A percentile compares a stretch with the other conserved stretches of the same genome.
Evolutionary conservation across 2,113 vertebrate species (phyloP).

Genomic region (Colistium nudipinnis): DNA sequence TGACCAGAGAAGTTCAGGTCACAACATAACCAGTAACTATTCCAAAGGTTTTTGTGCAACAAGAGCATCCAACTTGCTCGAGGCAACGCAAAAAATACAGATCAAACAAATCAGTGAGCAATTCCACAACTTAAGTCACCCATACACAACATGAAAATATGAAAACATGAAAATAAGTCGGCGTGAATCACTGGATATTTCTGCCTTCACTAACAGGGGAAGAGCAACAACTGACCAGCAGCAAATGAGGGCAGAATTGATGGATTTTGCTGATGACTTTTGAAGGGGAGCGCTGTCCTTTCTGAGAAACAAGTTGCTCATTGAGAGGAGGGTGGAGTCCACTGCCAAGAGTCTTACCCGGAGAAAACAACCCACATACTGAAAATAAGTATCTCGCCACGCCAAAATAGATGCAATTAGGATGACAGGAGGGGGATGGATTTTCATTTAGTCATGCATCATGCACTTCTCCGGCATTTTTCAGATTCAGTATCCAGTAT

Average conservation of each 20-base stretch:
- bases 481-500: constrained; percentile 27
- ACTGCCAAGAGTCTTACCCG: constrained; percentile 8
- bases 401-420: constrained; percentile 37
- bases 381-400: constrained; percentile 33
- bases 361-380: constrained; percentile 36
- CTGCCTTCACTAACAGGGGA: constrained; percentile 22
- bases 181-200: constrained; percentile 59
- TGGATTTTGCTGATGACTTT: constrained; percentile 18
- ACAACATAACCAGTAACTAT: constrained; percentile 13
- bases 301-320: constrained; percentile 25
- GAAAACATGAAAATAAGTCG: constrained; percentile 51
- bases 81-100: constrained; percentile 37
- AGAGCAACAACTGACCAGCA: constrained; percentile 36
- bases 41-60: constrained; percentile 19
- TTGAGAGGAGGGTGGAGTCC: constrained; percentile 15
- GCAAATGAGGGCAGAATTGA: constrained; percentile 14
- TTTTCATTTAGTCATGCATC: constrained; percentile 41
- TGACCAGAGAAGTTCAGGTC: background rate
- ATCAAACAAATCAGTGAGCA: constrained; percentile 56
- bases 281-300: constrained; percentile 9
- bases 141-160: constrained; percentile 53
- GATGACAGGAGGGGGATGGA: constrained; percentile 19
- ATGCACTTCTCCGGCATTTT: constrained; percentile 39
- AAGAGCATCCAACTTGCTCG: constrained; percentile 1
- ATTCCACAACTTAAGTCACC: constrained; percentile 56